Base-by-base conservation (phyloP, 2,888 invertebrate species). In the Pelosia muscerda region DNA sequence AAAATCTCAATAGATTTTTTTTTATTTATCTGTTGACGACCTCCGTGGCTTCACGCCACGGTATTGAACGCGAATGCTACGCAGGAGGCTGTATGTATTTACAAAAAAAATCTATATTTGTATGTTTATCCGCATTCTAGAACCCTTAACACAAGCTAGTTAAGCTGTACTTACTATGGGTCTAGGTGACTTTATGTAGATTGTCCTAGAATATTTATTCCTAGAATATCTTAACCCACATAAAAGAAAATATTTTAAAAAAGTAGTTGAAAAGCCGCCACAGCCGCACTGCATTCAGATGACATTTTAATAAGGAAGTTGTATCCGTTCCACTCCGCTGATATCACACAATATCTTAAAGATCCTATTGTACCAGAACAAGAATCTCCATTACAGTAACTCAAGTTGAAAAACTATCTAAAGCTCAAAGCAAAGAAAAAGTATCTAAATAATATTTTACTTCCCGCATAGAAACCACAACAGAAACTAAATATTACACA, bases 381-480 rank as follows among this genome's bases (percentile, higher is more conserved):
- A 42, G 11, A 6, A 42, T 49, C 25, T 25, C 42, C 42, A 49
- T 19, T 49, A 49, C 49, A 61, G 26, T 26, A 49, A 61, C 26
- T n/a, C 13, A 61, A 38, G 9, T 38, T 25, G 5, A 23, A 38
- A 23, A 23, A 25, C n/a, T n/a, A n/a, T 25, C 25, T 10, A n/a
- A n/a, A n/a, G 23, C n/a, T 10, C 15, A 34, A 11, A 13, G 55
- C 13, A 59, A 25, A 9, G 38, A 23, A 25, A 59, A 42, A 26
- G 26, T 49, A n/a, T n/a, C n/a, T n/a, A 61, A 61, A 49, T 25
- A 26, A 49, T n/a, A 42, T 61, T 61, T 26, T 28, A 60, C 49
- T 19, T 49, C 49, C 49, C n/a, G 49, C 38, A 60, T 8, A 23
- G 38, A 60, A 34, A 25, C n/a, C 19, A 4, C 11, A 61, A 49